These are phyloP conservation scores for Mus spicilegus DNA, from an alignment of 2,113 vertebrate species.

Conservation along the genomic window DNA sequence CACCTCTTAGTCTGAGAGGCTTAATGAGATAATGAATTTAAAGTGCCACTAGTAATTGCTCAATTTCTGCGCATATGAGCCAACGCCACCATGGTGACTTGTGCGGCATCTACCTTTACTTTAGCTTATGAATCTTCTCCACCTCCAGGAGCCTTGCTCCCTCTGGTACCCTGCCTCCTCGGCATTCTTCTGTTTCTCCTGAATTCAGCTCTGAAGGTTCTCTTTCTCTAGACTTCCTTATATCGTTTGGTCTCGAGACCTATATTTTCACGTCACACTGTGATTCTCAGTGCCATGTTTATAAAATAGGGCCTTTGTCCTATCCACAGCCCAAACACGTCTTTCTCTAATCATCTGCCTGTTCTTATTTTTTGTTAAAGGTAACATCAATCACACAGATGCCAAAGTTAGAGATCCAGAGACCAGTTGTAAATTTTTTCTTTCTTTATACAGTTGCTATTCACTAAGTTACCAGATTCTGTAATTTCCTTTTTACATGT, in stretches of 20 bases:
- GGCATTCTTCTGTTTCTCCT: too few species aligned
- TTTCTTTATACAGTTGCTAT: not conserved
- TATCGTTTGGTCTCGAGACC: not conserved
- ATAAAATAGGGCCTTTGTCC: not conserved
- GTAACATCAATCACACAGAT: not conserved
- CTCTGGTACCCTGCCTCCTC: not conserved
- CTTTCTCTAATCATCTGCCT: not conserved
- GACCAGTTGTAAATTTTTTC: not conserved
- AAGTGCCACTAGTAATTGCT: not conserved
- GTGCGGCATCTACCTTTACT: not conserved
- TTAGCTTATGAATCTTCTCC: not conserved
- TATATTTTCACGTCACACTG: not conserved
- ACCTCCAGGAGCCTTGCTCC: too few species aligned
- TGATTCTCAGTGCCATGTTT: not conserved
- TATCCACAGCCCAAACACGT: not conserved
- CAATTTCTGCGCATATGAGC: not conserved
- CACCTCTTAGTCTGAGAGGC: not conserved
- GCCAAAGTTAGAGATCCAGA: not conserved
- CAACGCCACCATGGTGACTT: too few species aligned
- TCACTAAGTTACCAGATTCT: not conserved
- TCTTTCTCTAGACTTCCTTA: not conserved
- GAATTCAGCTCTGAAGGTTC: not conserved
- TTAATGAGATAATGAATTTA: slow-evolving; percentile 11
- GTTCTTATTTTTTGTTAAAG: not conserved
- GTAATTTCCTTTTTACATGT: not conserved